Evolutionary conservation across 2,888 invertebrate genomes (phyloP), one percentile per base, ranked within the genome.

Genomic region (Cetonia aurata): DNA sequence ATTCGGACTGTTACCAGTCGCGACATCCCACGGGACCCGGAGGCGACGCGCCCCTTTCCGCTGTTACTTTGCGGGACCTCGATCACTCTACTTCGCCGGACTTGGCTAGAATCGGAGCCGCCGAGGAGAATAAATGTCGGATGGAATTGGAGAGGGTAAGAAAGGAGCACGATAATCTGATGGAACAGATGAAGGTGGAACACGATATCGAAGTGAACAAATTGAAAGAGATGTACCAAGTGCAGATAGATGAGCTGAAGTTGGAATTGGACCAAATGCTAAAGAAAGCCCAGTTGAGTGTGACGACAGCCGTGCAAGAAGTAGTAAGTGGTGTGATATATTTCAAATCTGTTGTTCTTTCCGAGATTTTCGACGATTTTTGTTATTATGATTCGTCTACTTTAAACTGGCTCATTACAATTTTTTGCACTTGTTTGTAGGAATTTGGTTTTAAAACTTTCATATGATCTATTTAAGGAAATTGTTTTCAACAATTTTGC

Each of bases 161-260:
- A 31, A 80, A 81, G 48, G 81, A 83, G 70, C 83, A 81, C 59
- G 83, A 84, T 68, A 81, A 80, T 59, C 83, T 84, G 55, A 81
- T 88, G 6, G 82, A 80, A 50, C 84, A 86, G 33, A 78, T 89
- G 75, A 86, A 83, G 69, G 82, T 82, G 17, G 80, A 85, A 52
- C 86, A 88, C 67, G 81, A 85, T 70, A 84, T 86, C 41, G 82
- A 84, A 0, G 75, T 88, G 6, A 82, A 82, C 0, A 77, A 80
- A 0, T 71, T 90, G 6, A 89, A 90, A 69, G 86, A 86, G 72
- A 79, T 83, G 46, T 81, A 88, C 82, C 83, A 86, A 8, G 83
- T 85, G 3, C 85, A 85, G 74, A 87, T 91, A 66, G 84, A 83
- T 0, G 85, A 85, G 33, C 80, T 90, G 12, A 90, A 89, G 76